Percentiles rank a stretch among this genome's conserved stretches.
Evolutionary conservation across 2,797 vertebrate genomes (phyloP).

Genomic region (Syncerus caffer): DNA sequence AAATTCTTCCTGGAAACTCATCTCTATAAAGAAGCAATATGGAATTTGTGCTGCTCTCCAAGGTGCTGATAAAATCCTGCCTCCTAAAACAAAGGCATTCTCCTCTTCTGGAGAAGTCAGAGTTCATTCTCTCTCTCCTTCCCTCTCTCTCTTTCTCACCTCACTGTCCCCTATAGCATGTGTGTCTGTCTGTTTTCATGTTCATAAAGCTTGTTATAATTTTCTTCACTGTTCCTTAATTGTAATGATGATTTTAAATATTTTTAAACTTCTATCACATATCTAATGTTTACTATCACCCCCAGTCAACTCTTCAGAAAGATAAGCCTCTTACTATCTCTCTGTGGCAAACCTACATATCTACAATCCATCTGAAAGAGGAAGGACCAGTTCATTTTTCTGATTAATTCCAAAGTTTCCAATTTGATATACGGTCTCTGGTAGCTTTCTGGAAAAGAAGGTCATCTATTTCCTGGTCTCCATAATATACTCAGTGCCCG

Average conservation of each 20-base stretch:
- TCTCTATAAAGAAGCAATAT: background rate
- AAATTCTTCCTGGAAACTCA: constrained; percentile 6
- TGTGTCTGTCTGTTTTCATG: background rate
- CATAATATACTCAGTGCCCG: too few relatives aligned
- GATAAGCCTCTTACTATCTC: background rate
- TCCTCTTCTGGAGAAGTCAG: background rate
- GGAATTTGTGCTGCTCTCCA: background rate
- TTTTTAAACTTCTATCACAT: background rate
- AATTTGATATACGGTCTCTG: background rate
- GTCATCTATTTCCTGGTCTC: background rate
- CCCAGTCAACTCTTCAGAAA: background rate
- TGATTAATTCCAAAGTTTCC: background rate
- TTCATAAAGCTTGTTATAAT: background rate
- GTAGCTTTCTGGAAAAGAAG: background rate
- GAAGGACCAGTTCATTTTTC: background rate
- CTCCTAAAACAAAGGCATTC: background rate
- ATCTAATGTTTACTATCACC: background rate
- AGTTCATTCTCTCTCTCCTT: background rate
- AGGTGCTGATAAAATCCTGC: constrained; percentile 29
- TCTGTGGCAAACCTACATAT: background rate
- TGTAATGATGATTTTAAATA: background rate
- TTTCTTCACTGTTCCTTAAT: background rate
- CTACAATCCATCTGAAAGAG: background rate
- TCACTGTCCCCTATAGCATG: background rate
- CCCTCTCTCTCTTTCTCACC: fast-evolving